Base-by-base conservation (phyloP, 2,113 vertebrate genomes). In the Ibidorhyncha struthersii region DNA sequence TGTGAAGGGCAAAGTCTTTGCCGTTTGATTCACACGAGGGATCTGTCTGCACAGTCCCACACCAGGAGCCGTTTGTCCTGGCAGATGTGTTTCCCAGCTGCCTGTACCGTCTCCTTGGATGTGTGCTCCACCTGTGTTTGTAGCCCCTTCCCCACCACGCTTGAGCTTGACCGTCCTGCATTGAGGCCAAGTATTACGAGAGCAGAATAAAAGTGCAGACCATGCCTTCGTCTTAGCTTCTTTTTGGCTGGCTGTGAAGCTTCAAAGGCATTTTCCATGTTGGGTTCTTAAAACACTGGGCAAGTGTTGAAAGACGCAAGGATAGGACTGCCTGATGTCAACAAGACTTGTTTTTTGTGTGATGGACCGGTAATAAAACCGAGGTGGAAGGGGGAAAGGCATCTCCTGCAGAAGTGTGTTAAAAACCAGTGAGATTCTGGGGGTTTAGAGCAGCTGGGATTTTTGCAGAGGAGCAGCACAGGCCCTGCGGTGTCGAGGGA, bases 141-240 rank as follows among this genome's bases (percentile, higher is more conserved):
- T 45, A 45, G n/a, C 26, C 25, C 65, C 12, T 11, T 88, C 38
- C 47, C 25, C 66, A 50, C 22, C 32, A 18, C 1, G 0, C 53
- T 47, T 58, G 62, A 69, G 29, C 22, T 59, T 61, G 20, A 26
- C 26, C 41, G 20, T 14, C 3, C 32, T 62, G 63, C n/a, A 3
- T 4, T 10, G 25, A 55, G 63, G 26, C n/a, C 23, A 16, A 15
- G 20, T 30, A 11, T 29, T 62, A 34, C 0, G 0, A 58, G 22
- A 70, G 41, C 45, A 78, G 59, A 43, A 50, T 40, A 15, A 43
- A 79, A 73, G 47, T 4, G 21, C 45, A 73, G 58, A 10, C 62
- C 62, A 3, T 43, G 26, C 32, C 70, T 82, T 74, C 0, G 0
- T 52, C 91, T 91, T 41, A 21, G 62, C 47, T 45, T 19, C 29